phyloP scores from a whole-genome alignment of 2,113 vertebrate genomes.

The Arothron firmamentum region DNA sequence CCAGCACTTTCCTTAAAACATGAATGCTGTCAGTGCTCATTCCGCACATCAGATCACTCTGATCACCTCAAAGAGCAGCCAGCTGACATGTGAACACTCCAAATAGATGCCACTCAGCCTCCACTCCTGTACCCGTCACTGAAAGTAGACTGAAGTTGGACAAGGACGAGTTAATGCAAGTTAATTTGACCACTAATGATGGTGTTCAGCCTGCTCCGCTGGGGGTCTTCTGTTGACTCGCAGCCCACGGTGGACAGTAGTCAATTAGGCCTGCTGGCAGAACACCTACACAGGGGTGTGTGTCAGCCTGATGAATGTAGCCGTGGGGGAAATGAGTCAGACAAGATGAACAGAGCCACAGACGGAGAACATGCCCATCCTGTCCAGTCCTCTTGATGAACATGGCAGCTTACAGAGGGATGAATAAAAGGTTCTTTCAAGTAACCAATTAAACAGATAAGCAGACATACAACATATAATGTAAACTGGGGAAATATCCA shows the following conservation, averaged over 20 bases:
- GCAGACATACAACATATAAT: neutral
- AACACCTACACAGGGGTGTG: slow-evolving; percentile 47
- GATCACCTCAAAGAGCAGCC: slow-evolving; percentile 39
- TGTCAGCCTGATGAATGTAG: slow-evolving; percentile 32
- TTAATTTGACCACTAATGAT: slow-evolving; percentile 12
- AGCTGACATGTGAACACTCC: slow-evolving; percentile 30
- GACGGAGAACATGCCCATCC: neutral
- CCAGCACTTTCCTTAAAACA: neutral
- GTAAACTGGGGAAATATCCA: no score
- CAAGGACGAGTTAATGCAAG: neutral
- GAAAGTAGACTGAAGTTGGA: slow-evolving; percentile 3
- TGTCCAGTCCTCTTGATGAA: no score
- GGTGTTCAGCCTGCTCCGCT: slow-evolving; percentile 26
- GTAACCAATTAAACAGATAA: neutral
- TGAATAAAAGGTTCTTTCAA: neutral
- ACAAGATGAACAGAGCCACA: slow-evolving; percentile 26
- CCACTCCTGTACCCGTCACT: slow-evolving; percentile 29
- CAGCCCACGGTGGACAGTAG: slow-evolving; percentile 13
- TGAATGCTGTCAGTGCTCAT: neutral
- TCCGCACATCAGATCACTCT: neutral
- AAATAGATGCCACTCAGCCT: neutral
- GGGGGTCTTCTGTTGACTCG: slow-evolving; percentile 30
- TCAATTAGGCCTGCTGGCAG: slow-evolving; percentile 44
- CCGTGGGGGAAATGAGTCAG: slow-evolving; percentile 25
- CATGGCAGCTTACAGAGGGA: no score